Base-by-base conservation (phyloP, 2,113 vertebrate genomes). In the Dascyllus trimaculatus region DNA sequence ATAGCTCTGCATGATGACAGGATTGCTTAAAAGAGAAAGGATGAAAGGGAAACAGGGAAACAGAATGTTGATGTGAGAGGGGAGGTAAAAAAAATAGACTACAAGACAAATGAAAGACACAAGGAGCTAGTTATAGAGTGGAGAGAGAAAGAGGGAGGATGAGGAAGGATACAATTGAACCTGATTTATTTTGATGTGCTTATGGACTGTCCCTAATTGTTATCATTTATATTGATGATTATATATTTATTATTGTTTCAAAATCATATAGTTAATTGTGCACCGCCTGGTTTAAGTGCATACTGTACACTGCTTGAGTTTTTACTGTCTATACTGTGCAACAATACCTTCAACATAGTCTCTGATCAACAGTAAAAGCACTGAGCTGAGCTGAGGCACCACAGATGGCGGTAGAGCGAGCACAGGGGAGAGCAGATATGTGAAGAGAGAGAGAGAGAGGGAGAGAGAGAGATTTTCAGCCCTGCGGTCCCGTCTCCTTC, bases 401-500 rank as follows among this genome's bases (percentile, higher is more conserved):
- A 75, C 82, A 88, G 75, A 92, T 84, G 78, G 82, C 11, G 14
- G 74, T 25, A 81, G 81, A 87, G 64, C 21, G 56, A 82, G 69
- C 72, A 60, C 48, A 52, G 68, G 54, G 76, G 71, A 81, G 53
- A 76, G 65, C 45, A 69, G 57, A 63, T 32, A 52, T n/a, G 46
- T 63, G 69, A 57, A 10, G 48, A 76, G 64, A 66, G 43, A 71
- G 72, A 62, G 49, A 29, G 58, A 48, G 59, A 71, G 66, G 65
- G 59, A 57, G 69, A 66, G 61, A 73, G 64, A 52, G 60, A 68
- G 71, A 81, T 64, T 82, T 87, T 80, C 71, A 82, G 84, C 69
- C 83, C 66, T 22, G 66, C 60, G 29, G 75, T 82, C 81, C 73
- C 32, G 24, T 91, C 87, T 87, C 91, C 88, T 93, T 92, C 87